Evolutionary conservation across 2,113 vertebrate genomes (phyloP).

Genomic region (pig (Sus scrofa)): DNA sequence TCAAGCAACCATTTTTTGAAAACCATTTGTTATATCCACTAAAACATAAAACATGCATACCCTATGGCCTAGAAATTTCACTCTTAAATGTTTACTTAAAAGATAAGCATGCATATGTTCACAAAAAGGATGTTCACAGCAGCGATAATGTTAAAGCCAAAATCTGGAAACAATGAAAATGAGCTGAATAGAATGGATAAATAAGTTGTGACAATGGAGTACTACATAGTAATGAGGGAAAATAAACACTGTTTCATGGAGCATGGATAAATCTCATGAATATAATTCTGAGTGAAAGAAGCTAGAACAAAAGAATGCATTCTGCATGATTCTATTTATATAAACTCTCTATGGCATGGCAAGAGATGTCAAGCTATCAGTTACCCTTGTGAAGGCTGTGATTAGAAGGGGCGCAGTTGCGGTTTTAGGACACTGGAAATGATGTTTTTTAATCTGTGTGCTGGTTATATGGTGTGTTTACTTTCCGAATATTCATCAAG

Average conservation of each 20-base stretch:
- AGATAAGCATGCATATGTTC: neutral
- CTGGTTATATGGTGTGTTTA: neutral
- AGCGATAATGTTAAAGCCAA: neutral
- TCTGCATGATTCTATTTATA: neutral
- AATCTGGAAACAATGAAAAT: neutral
- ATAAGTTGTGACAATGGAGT: neutral
- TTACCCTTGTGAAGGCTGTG: neutral
- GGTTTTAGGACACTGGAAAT: neutral
- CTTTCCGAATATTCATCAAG: neutral
- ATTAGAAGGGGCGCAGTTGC: neutral
- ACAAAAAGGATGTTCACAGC: neutral
- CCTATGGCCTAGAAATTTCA: neutral
- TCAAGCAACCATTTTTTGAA: neutral
- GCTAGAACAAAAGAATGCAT: neutral
- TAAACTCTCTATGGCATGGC: neutral
- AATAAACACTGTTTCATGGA: neutral
- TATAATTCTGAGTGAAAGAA: neutral
- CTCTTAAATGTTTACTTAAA: neutral
- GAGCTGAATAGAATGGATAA: neutral
- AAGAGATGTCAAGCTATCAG: neutral
- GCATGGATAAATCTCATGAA: neutral
- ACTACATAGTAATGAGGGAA: neutral
- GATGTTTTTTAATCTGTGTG: neutral
- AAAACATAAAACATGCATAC: neutral
- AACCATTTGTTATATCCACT: neutral